Conservation (phyloP, 2,797 vertebrate species). For the Neopelma chrysocephalum region DNA sequence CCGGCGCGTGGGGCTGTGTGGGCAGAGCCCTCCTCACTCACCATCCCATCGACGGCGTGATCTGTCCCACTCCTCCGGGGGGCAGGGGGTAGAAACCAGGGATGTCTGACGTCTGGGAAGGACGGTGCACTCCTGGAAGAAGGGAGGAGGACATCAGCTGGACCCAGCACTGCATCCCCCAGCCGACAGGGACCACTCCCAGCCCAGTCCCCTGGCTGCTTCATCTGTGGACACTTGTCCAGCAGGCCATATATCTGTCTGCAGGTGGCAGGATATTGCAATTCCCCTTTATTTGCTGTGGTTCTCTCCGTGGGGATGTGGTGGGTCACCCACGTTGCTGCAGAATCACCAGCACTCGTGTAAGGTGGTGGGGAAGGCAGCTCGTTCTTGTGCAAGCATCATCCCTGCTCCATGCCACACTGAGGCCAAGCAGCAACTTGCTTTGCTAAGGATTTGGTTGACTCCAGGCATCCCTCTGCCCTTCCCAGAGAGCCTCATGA, state of each 20-base stretch:
- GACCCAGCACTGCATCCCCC: fast-evolving
- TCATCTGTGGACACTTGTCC: fast-evolving
- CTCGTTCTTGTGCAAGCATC: background rate
- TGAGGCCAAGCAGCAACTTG: background rate
- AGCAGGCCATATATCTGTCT: background rate
- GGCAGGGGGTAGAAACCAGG: slow-evolving; percentile 93
- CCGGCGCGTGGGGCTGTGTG: fast-evolving
- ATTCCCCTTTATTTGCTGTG: background rate
- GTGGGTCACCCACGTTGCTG: fast-evolving
- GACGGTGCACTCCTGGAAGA: slow-evolving; percentile 88
- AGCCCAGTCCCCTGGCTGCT: background rate
- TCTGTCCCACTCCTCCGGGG: slow-evolving; percentile 90
- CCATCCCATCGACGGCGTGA: slow-evolving; percentile 95
- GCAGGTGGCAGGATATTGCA: background rate
- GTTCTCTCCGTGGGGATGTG: background rate
- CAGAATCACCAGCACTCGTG: background rate
- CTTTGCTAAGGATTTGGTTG: background rate
- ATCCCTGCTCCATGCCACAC: background rate
- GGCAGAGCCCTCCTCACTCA: slow-evolving; percentile 75
- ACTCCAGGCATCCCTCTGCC: background rate
- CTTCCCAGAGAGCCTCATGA: background rate
- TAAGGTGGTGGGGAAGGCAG: fast-evolving
- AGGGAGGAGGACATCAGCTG: background rate
- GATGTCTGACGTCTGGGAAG: slow-evolving; percentile 90
- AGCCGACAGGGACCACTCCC: fast-evolving